Conservation (phyloP, 2,888 invertebrate species). For the Agriotes lineatus region DNA sequence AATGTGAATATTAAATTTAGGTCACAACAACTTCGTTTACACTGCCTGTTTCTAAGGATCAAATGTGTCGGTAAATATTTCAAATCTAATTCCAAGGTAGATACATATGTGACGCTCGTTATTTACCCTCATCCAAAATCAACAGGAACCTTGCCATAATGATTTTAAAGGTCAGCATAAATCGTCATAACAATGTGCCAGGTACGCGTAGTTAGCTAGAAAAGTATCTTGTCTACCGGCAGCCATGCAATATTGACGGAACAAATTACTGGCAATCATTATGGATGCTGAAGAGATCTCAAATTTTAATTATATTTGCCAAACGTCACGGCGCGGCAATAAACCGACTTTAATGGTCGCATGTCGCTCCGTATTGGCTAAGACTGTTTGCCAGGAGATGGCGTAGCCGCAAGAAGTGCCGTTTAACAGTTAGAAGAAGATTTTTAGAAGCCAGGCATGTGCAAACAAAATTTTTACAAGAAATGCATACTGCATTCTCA, state of each 20-base stretch:
- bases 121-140: constrained; percentile 43
- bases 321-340: constrained; percentile 44
- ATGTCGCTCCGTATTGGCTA: constrained; percentile 35
- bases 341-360: constrained; percentile 40
- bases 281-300: constrained; percentile 53
- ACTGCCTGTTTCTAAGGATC: neutral
- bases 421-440: constrained; percentile 19
- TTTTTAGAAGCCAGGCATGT: constrained; percentile 21
- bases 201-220: constrained; percentile 48
- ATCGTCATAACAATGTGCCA: constrained; percentile 44
- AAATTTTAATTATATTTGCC: constrained; percentile 53
- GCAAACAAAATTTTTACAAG: constrained; percentile 3
- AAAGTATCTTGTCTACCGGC: constrained; percentile 40
- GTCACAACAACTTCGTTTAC: too few species aligned
- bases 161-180: constrained; percentile 32
- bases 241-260: constrained; percentile 52
- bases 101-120: constrained; percentile 38
- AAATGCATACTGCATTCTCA: neutral
- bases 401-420: neutral
- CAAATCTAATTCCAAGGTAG: constrained; percentile 35
- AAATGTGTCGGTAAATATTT: constrained; percentile 10
- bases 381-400: constrained; percentile 10
- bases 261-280: constrained; percentile 52
- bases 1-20: too few species aligned
- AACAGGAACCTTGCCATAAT: constrained; percentile 28